Evolutionary conservation across 2,888 invertebrate species (phyloP).

Genomic region (Lissocephala sabroskyi): DNA sequence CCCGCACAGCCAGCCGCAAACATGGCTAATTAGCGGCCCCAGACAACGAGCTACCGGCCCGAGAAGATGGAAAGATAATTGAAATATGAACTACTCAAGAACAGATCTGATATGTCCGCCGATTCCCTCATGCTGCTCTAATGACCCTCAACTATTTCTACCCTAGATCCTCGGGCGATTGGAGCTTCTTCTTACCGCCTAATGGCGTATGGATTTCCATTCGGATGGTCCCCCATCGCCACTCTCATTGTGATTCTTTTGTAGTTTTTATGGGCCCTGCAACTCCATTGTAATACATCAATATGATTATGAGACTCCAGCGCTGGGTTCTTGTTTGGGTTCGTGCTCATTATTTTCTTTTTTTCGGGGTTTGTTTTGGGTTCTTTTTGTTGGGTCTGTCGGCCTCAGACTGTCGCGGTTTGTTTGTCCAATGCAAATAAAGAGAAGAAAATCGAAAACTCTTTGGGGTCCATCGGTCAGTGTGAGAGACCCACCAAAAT

Average conservation of each 20-base stretch:
- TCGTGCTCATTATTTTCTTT: constrained; percentile 47
- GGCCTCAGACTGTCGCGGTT: constrained; percentile 19
- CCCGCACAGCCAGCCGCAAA: constrained; percentile 6
- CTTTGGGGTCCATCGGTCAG: constrained; percentile 10
- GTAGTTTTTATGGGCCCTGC: constrained; percentile 46
- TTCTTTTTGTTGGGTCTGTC: constrained; percentile 3
- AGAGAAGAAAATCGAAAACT: constrained; percentile 30
- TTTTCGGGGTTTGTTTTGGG: constrained; percentile 12
- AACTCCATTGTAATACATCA: constrained; percentile 63
- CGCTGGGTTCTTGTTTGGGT: constrained; percentile 34
- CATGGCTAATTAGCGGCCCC: constrained; percentile 39
- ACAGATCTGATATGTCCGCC: no score
- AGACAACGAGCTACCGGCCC: constrained; percentile 14
- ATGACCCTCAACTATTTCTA: constrained; percentile 6
- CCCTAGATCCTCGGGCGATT: not conserved
- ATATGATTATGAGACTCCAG: constrained; percentile 53
- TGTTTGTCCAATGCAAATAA: constrained; percentile 56
- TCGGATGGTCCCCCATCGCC: constrained; percentile 19
- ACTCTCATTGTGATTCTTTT: constrained; percentile 45
- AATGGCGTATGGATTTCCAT: constrained; percentile 54
- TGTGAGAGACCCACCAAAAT: no score
- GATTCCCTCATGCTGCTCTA: no score
- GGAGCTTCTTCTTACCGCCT: constrained; percentile 32
- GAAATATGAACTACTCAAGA: not conserved
- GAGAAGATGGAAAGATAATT: not conserved